Evolutionary conservation across 2,113 vertebrate genomes (phyloP), one percentile per base, ranked within the genome.

Genomic region (Odobenus rosmarus): DNA sequence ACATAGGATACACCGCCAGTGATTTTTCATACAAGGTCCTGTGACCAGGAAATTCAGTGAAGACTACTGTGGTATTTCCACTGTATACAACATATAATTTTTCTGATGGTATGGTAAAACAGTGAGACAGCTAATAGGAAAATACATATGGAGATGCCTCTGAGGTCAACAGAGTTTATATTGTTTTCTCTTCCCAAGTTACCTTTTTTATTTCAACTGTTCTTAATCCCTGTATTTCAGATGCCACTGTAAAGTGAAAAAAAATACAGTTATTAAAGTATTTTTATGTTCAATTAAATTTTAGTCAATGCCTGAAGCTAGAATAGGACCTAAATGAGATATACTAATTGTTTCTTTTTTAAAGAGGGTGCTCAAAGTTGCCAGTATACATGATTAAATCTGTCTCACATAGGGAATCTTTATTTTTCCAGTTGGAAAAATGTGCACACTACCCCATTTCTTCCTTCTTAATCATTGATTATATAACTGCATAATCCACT

Each of bases 201-300:
- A 99, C 99, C 99, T 99, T 99, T 62, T 99, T 99, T 97, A 99
- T 99, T 99, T 99, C 99, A 5, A 99, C 99, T 31, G 98, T 99
- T 97, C 99, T 99, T 97, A 99, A 87, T 96, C 99, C 99, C 83
- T 99, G 99, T 96, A 99, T 99, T 98, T 99, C 99, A 74, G 98
- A 98, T 88, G 98, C 98, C 95, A 98, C 98, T 98, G 93, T 99
- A 97, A 98, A 98, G 74, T 33, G 64, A 88, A 97, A 96, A 97
- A 79, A 94, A 94, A 57, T 39, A 61, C 24, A 33, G 69, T 97
- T 96, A 98, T 93, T 95, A 10, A 31, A 82, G 13, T 0, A 93
- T 67, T 84, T 85, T 84, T 72, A 87, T 71, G 26, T n/a, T n/a
- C 57, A 46, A 49, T 94, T 72, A 87, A 39, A 59, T 51, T 59